A percentile compares a stretch with the other conserved stretches of the same genome.
phyloP scores from a whole-genome alignment of 2,113 vertebrate species.

The Platysternon megacephalum region DNA sequence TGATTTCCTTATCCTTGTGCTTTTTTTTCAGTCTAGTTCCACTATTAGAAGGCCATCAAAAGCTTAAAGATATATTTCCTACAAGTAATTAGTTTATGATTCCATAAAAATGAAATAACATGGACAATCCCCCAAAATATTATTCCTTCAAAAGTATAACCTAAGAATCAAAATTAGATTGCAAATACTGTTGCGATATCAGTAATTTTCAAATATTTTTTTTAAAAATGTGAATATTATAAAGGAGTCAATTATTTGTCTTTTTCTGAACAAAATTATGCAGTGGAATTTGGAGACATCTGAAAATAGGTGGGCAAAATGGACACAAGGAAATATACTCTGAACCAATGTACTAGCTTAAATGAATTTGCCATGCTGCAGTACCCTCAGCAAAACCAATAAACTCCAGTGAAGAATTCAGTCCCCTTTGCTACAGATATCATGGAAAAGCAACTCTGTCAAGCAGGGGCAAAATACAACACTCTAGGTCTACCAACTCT shows the following conservation, averaged over 20 bases:
- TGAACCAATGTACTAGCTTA: background rate
- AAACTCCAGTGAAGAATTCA: background rate
- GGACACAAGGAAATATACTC: background rate
- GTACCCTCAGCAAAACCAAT: background rate
- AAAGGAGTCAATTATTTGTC: background rate
- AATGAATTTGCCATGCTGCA: background rate
- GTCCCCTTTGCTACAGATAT: background rate
- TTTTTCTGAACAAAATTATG: background rate
- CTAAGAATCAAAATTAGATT: constrained; percentile 48
- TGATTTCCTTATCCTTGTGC: background rate
- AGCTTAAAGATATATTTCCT: constrained; percentile 24
- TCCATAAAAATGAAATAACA: constrained; percentile 50
- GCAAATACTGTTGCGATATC: constrained; percentile 3
- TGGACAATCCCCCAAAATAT: background rate
- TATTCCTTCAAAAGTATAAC: constrained; percentile 23
- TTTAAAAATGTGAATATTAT: background rate
- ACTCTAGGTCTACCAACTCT: background rate
- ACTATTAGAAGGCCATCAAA: constrained; percentile 41
- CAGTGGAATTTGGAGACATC: background rate
- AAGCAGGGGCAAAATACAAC: background rate
- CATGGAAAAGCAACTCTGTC: background rate
- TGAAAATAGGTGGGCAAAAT: background rate
- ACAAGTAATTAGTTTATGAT: constrained; percentile 16
- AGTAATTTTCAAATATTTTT: background rate
- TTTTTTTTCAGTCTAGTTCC: background rate